Evolutionary conservation across 2,888 invertebrate species (phyloP), one percentile per base, ranked within the genome.

Genomic region (Xestobium rufovillosum): DNA sequence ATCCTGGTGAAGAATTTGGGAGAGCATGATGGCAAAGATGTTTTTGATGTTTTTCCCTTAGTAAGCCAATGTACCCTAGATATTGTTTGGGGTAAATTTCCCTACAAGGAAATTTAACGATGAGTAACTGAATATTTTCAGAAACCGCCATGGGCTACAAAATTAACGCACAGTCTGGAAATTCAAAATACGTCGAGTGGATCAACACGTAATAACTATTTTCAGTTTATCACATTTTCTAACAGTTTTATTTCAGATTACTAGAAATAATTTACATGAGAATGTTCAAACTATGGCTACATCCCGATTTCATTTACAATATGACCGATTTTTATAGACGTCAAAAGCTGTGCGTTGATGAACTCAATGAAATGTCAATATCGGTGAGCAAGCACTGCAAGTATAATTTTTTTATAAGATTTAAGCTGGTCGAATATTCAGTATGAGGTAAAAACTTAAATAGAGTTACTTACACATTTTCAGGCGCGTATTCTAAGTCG

Each of bases 71-170:
- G 34, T 28, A 44, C 42, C 19, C 15, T 44, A 11, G 43, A 44
- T 23, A 39, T 36, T 14, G 28, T 45, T 26, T 45, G 45, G 26
- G 41, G 45, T 45, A 28, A 40, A 36, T n/a, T n/a, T n/a, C n/a
- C n/a, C n/a, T n/a, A n/a, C n/a, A 25, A 9, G 3, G 6, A 34
- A 26, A 8, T 33, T 27, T 10, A 11, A 2, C 6, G 16, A 13
- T n/a, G 23, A 15, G 3, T 2, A 16, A 23, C n/a, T 6, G 12
- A 14, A 14, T 33, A n/a, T 38, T 40, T 26, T 15, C 31, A 34
- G 36, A 40, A 19, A 45, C 40, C 12, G 40, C 30, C 3, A 34
- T 45, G 36, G 45, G 45, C 4, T 26, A 26, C 17, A 34, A 37
- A 16, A 28, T 45, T 4, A 26, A 37, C 10, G 43, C 40, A 13